Base-by-base conservation (phyloP, 1,140 invertebrate genomes). In the Rhizoglyphus robini region DNA sequence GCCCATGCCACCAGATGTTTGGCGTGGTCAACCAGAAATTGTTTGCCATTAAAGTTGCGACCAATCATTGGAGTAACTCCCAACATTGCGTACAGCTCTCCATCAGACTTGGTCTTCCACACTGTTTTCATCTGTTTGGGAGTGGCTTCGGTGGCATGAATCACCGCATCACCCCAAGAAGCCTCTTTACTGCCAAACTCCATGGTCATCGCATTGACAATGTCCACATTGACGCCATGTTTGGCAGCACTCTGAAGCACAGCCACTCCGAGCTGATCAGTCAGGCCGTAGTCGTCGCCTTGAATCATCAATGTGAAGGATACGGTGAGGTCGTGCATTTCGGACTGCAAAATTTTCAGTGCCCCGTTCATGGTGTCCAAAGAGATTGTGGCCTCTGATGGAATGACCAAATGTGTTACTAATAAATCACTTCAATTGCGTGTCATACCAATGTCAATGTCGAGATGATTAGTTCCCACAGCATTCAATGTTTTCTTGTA, bases 181-280 rank as follows among this genome's bases (percentile, higher is more conserved):
- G 47, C 20, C 8, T 11, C 31, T 15, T 29, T 2, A 0, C 47
- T 66, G 15, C 65, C 57, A 49, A 68, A 72, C 61, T 72, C 71
- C 71, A 72, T 72, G 1, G 70, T 69, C 71, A 72, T 72, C 41
- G 70, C 68, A 58, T 72, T 72, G 18, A 72, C 71, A 51, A 66
- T 68, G 36, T 72, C 70, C 13, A 72, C 71, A 13, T 66, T 57
- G 11, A 72, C 68, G n/a, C 68, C 68, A 57, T 65, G 65, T 36
- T 64, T 48, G 2, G 1, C 67, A 1, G 71, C 70, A 62, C 65
- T 67, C 20, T 51, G 59, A 4, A 72, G 57, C n/a, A 72, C 25
- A 36, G 71, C 67, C 0, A 70, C 67, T 4, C 71, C 71, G n/a
- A 72, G 63, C 4, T 20, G 49, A 18, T 70, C 69, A 5, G 69